Evolutionary conservation across 2,797 vertebrate genomes (phyloP), one percentile per base, ranked within the genome.

Genomic region (Acridotheres tristis): DNA sequence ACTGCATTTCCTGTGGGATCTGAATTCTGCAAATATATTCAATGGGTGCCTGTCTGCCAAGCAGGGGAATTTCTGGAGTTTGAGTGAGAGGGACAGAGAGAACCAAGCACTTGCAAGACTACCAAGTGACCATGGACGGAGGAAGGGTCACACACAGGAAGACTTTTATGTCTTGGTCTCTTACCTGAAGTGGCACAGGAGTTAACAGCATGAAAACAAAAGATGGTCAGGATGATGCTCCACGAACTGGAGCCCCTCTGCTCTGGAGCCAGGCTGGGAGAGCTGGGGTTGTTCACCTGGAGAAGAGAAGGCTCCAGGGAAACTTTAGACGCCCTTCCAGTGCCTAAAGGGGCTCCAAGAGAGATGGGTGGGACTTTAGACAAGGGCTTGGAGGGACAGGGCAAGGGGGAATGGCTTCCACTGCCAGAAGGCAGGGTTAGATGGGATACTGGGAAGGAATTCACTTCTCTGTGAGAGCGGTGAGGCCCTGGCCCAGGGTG

Each of bases 21-120:
- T 98, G 96, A 96, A 93, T 96, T 84, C 88, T 89, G 97, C 89
- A 91, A 89, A 90, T 89, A 71, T 61, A 71, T 96, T 89, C 97
- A 98, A 97, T 89, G 91, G 88, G 96, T 97, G 94, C 93, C 96
- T 98, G 96, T 68, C 68, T 96, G 97, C 61, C 80, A 66, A 93
- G 86, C 93, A 96, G 36, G 63, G 67, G 84, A 20, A 81, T 68
- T 81, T 81, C 94, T 95, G 93, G 18, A 67, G 48, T 71, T 67
- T 58, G 68, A 89, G 58, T 61, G 77, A 92, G 54, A 89, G 36
- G 30, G 19, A 25, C 68, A 81, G 78, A 82, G 45, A 43, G 62
- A 85, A 57, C 14, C 34, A 62, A 62, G 27, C 10, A 53, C 53
- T 11, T n/a, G 47, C 45, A 48, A 54, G 29, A 16, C 11, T 62